phyloP scores from a whole-genome alignment of 1,140 invertebrate species.

The Tribolium castaneum region DNA sequence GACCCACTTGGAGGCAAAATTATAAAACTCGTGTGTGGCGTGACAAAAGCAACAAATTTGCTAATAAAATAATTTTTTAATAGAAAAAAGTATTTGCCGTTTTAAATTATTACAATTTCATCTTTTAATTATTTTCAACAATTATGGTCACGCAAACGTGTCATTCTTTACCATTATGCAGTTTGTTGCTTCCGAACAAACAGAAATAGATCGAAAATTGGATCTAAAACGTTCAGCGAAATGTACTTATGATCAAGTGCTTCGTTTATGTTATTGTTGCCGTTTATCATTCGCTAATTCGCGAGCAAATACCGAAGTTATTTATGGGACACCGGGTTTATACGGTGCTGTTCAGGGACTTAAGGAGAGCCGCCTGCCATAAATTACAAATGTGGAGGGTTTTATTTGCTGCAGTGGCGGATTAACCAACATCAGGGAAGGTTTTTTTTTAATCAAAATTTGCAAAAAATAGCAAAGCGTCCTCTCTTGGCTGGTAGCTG shows the following conservation, averaged over 20 bases:
- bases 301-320: background rate
- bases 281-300: constrained; percentile 1
- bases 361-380: background rate
- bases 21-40: background rate
- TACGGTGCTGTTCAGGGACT: background rate
- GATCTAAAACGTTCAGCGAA: background rate
- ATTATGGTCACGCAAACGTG: background rate
- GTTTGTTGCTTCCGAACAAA: too few species aligned
- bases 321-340: background rate
- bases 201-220: background rate
- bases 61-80: background rate
- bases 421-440: background rate
- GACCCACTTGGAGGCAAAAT: background rate
- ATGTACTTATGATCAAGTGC: background rate
- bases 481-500: too few species aligned
- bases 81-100: too few species aligned
- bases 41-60: background rate
- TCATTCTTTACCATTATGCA: background rate
- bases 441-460: too few species aligned
- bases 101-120: too few species aligned
- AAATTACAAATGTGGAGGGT: background rate
- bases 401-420: background rate
- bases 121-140: background rate
- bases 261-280: background rate
- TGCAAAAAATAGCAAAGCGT: too few species aligned